Evolutionary conservation across 2,113 vertebrate genomes (phyloP), one percentile per base, ranked within the genome.

Genomic region (Petroica traversi): DNA sequence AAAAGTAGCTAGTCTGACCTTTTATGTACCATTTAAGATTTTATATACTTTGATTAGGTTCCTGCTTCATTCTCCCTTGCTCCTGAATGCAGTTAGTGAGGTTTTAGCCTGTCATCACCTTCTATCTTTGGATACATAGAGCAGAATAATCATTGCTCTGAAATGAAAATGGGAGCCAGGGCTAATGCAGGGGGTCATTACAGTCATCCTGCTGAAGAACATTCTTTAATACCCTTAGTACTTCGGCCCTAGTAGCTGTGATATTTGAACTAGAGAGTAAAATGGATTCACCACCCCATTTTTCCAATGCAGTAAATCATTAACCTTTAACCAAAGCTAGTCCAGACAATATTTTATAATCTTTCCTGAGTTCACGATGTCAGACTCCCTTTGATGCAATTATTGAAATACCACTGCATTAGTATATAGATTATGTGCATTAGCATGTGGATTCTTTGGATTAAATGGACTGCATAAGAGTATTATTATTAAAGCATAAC

Each of bases 131-230:
- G 64, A 89, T 66, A 91, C 52, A 86, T 16, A 74, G n/a, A 93
- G 38, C 51, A 77, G 59, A 73, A 94, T 85, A 93, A 92, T 93
- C 52, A 69, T 48, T 59, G 83, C 72, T 95, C 54, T 92, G 75
- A 94, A 96, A 91, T 82, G 92, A 94, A 93, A 97, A 89, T 91
- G 95, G 85, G 75, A 95, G 85, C 43, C 36, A 28, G 29, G 59
- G 92, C 87, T 96, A 97, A 95, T 92, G 95, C 61, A 94, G 36
- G 41, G 69, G 92, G 92, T 93, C 91, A 97, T 78, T 90, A 78
- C 15, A 85, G 76, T 67, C 94, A 79, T 83, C 61, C 51, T 49
- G 45, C 68, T 85, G 66, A 92, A 93, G 91, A 95, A 92, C 63
- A 66, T 77, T 96, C 88, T 75, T 86, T 74, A 95, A 89, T 96